phyloP scores from a whole-genome alignment of 1,140 invertebrate genomes.

The Brachionus angularis region DNA sequence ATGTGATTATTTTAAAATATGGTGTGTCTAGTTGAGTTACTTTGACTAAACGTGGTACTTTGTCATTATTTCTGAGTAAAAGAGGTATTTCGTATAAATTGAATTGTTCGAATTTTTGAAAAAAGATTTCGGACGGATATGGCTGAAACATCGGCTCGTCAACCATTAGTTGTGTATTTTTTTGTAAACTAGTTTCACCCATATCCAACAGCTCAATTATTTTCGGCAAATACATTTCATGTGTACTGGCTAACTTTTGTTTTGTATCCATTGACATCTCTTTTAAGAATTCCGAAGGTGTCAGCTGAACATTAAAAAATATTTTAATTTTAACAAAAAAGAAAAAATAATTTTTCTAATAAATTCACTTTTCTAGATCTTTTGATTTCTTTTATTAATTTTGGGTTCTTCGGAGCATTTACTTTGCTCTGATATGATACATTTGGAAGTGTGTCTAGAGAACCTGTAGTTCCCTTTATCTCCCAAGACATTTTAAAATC shows the following conservation, averaged over 20 bases:
- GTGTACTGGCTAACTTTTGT: constrained; percentile 56
- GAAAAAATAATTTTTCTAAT: background rate
- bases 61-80: constrained; percentile 57
- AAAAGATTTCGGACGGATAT: constrained; percentile 58
- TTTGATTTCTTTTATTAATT: constrained; percentile 50
- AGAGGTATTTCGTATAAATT: constrained; percentile 57
- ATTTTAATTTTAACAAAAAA: constrained; percentile 42
- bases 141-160: constrained; percentile 58
- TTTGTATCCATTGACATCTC: constrained; percentile 57
- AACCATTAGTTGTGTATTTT: constrained; percentile 45
- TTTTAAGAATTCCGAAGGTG: constrained; percentile 56
- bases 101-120: constrained; percentile 57
- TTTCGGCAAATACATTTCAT: constrained; percentile 54
- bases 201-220: constrained; percentile 58
- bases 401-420: constrained; percentile 57
- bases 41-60: constrained; percentile 58
- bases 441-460: constrained; percentile 27
- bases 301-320: constrained; percentile 52
- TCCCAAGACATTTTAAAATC: constrained; percentile 40
- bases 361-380: constrained; percentile 47
- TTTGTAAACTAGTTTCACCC: constrained; percentile 57
- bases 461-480: constrained; percentile 29
- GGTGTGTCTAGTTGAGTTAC: constrained; percentile 56
- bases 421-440: constrained; percentile 53
- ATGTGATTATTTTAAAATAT: constrained; percentile 58